Evolutionary conservation across 2,888 invertebrate species (phyloP), one percentile per base, ranked within the genome.

Genomic region (Auanema sp.): DNA sequence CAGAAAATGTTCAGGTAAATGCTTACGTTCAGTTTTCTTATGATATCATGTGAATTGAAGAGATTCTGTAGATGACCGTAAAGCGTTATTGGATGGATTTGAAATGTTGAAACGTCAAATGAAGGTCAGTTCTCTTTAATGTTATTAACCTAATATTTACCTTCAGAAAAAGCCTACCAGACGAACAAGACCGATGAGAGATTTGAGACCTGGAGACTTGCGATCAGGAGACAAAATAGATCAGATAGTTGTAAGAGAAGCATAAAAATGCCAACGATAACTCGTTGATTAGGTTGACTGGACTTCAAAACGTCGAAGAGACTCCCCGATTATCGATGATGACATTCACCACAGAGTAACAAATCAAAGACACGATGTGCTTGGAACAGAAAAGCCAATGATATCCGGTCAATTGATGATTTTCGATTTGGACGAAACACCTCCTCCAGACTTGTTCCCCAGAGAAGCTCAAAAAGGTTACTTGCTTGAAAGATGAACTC

Each of bases 361-460:
- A 5, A 49, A 21, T 1, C 58, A 59, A 16, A 52, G 60, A 21
- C 52, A 50, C 12, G 54, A 12, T 3, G 10, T n/a, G 6, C 47
- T 49, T 0, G 64, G 62, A 18, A 43, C 49, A 23, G 64, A 60
- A 8, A 50, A 59, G 3, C 75, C 80, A 21, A 76, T 79, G 75
- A 77, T 83, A 40, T 71, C 83, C 21, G 83, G 83, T 3, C 83
- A 84, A 60, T 63, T 83, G 43, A 54, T 83, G 33, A 78, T 83
- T 41, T 83, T 75, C 66, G 83, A 83, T 65, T 55, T 83, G 63
- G 83, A 83, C 58, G 83, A 83, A 57, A 80, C 79, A 42, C 81
- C 81, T n/a, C 82, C 81, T 16, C 33, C 33, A 33, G 33, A 33
- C 8, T 33, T 33, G 33, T 33, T 33, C 8, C 4, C 33, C 8